Base-by-base conservation (phyloP, 2,113 vertebrate genomes). In the Acanthisitta chloris region DNA sequence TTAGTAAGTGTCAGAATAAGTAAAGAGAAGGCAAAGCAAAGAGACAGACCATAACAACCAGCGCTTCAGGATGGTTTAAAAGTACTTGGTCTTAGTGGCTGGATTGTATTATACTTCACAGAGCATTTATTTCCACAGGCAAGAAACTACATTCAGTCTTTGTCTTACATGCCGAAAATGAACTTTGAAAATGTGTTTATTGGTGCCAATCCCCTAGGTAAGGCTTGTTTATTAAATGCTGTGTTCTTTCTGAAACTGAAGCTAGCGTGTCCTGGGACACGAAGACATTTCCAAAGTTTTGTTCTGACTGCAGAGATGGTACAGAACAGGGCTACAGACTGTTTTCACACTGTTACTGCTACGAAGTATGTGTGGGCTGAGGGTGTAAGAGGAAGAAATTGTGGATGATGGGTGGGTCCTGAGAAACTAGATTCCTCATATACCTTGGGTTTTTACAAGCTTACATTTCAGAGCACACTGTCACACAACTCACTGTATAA, bases 101-200 rank as follows among this genome's bases (percentile, higher is more conserved):
- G 62, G 64, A 26, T 66, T 74, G 55, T 51, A 1, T 77, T 54
- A 3, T 59, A n/a, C 34, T 91, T 96, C 88, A 95, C 64, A 34
- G 89, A 94, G 62, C 42, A 7, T 94, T 97, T 97, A 10, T 97
- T 97, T 96, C 89, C 71, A 79, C 98, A 99, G 99, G 99, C 99
- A 31, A 99, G 99, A 96, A 99, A 99, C 98, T 99, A 99, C 97
- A 99, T 99, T 61, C 99, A 99, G 95, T 99, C 99, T 67, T 98
- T 99, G 96, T 98, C 98, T 62, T 98, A 99, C 70, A 99, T 99
- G 99, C 99, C 99, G 55, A 99, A 99, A 97, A 99, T 99, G 98
- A 99, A 99, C 98, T 99, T 99, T 92, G 99, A 99, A 88, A 99
- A 99, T 72, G 99, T 99, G 94, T 99, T 99, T 95, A 98, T 99